phyloP scores from a whole-genome alignment of 30 jellyfish, hydroid and myxozoan species.

The Pelagia noctiluca region DNA sequence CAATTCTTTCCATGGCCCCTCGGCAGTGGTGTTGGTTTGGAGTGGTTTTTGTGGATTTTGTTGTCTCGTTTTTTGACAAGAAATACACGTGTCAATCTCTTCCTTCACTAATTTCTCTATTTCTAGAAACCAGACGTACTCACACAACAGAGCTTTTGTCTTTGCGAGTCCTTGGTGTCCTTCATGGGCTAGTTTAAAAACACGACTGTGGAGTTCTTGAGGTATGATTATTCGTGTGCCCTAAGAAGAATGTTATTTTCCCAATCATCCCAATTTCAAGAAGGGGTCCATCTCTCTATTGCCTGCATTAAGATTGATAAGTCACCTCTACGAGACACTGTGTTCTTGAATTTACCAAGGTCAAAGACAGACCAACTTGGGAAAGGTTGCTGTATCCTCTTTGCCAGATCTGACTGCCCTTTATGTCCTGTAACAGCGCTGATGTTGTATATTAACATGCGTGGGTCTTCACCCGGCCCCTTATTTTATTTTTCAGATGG shows the following conservation, averaged over 20 bases:
- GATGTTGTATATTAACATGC: too few species aligned
- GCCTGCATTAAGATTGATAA: too few species aligned
- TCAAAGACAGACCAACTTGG: too few species aligned
- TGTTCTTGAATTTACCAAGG: too few species aligned
- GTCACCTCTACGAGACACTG: too few species aligned
- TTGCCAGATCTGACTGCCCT: too few species aligned
- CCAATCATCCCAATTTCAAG: too few species aligned
- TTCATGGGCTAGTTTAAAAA: constrained; percentile 46
- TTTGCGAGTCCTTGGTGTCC: constrained; percentile 64
- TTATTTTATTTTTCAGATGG: too few species aligned
- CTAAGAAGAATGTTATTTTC: not conserved
- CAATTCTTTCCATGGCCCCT: constrained; percentile 45
- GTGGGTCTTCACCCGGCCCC: too few species aligned
- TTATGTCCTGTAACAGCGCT: too few species aligned
- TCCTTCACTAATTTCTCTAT: constrained; percentile 52
- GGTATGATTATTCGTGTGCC: constrained; percentile 53
- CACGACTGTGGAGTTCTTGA: constrained; percentile 14
- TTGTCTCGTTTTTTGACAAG: constrained; percentile 56
- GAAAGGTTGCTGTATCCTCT: too few species aligned
- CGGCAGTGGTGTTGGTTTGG: constrained; percentile 20
- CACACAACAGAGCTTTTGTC: constrained; percentile 46
- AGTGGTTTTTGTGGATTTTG: constrained; percentile 45
- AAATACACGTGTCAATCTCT: constrained; percentile 25
- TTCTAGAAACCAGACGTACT: constrained; percentile 57
- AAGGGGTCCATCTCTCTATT: too few species aligned